These are phyloP conservation scores for Formica selysi DNA, from an alignment of 1,140 invertebrate species.

Conservation along the genomic window DNA sequence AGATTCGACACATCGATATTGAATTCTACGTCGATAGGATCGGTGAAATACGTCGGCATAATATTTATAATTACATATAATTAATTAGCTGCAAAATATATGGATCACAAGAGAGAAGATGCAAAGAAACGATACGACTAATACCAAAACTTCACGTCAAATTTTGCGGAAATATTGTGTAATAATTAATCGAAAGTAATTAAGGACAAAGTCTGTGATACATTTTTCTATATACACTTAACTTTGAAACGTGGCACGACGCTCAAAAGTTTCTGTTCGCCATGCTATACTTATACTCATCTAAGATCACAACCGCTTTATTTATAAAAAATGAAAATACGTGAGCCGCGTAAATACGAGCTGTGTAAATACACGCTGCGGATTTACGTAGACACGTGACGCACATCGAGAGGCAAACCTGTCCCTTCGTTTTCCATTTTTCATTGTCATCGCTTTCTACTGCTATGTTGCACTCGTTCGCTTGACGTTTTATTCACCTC, in stretches of 20 bases:
- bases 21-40: neutral
- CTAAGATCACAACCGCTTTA: conserved; percentile 56
- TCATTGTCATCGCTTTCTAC: conserved; percentile 58
- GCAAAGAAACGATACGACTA: neutral
- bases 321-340: conserved; percentile 65
- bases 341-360: conserved; percentile 66
- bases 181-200: neutral
- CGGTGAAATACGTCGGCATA: neutral
- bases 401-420: conserved; percentile 79
- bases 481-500: neutral
- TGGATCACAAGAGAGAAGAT: no score
- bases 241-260: neutral
- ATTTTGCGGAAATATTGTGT: neutral
- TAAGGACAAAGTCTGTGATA: neutral
- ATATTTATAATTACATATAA: neutral
- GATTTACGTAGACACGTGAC: conserved; percentile 78
- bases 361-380: conserved; percentile 74
- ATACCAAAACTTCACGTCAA: neutral
- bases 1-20: neutral
- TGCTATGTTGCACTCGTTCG: neutral
- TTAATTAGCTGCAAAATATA: neutral
- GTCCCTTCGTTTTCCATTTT: conserved; percentile 76
- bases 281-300: neutral
- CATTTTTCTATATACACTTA: neutral
- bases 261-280: neutral